Evolutionary conservation across 2,113 vertebrate genomes (phyloP).

Genomic region (Ciconia stormi): DNA sequence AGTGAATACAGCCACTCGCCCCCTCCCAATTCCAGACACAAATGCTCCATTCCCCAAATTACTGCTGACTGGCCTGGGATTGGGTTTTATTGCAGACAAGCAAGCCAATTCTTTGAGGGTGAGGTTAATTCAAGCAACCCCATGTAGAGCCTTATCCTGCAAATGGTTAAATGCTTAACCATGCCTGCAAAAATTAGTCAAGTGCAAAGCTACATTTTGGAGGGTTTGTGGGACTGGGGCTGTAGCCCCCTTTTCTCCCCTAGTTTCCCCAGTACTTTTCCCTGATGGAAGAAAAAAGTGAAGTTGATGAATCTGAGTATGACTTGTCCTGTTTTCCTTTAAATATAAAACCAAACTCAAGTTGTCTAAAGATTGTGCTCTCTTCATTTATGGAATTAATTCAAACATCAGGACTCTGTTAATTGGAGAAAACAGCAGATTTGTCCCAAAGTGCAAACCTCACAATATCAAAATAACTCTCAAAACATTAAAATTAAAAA

Average conservation of each 20-base stretch:
- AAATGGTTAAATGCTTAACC: neutral
- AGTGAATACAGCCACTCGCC: neutral
- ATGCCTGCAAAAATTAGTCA: neutral
- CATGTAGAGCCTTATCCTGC: neutral
- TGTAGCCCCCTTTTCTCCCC: neutral
- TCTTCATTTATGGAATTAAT: neutral
- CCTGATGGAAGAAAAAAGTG: neutral
- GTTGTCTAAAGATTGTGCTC: neutral
- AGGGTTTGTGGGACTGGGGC: neutral
- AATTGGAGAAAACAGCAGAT: neutral
- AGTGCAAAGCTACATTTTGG: neutral
- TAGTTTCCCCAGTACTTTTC: neutral
- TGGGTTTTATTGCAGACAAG: constrained; percentile 36
- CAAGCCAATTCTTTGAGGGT: neutral
- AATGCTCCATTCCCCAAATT: neutral
- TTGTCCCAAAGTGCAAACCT: neutral
- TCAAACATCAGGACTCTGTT: neutral
- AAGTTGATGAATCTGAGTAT: neutral
- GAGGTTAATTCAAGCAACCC: neutral
- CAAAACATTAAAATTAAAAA: neutral
- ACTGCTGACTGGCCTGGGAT: neutral
- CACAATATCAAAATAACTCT: neutral
- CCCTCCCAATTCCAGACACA: neutral
- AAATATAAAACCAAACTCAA: neutral
- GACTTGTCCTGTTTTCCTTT: neutral